These are phyloP conservation scores for rabbit (Oryctolagus cuniculus) DNA, from an alignment of 2,113 vertebrate species.

Conservation along the genomic window mOryCun1.1 NC_091435.1:141183001-141183500, in stretches of 20 bases:
- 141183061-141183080: neutral
- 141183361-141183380: neutral
- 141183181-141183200: neutral
- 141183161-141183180: neutral
- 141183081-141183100: neutral
- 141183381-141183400: too few relatives aligned
- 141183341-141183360: conserved; percentile 5
- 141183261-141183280: neutral
- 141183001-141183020: too few relatives aligned
- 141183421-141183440: too few relatives aligned
- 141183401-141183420: too few relatives aligned
- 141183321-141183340: neutral
- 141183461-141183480: too few relatives aligned
- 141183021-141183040: too few relatives aligned
- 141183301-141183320: neutral
- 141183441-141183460: too few relatives aligned
- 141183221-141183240: too few relatives aligned
- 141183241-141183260: neutral
- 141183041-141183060: too few relatives aligned
- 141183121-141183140: neutral
- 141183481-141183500: too few relatives aligned
- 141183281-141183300: neutral
- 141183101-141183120: too few relatives aligned
- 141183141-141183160: neutral
- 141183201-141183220: neutral